Percentiles rank a stretch among this genome's conserved stretches.
Conservation (phyloP, 2,888 invertebrate genomes). For the Labia minor region DNA sequence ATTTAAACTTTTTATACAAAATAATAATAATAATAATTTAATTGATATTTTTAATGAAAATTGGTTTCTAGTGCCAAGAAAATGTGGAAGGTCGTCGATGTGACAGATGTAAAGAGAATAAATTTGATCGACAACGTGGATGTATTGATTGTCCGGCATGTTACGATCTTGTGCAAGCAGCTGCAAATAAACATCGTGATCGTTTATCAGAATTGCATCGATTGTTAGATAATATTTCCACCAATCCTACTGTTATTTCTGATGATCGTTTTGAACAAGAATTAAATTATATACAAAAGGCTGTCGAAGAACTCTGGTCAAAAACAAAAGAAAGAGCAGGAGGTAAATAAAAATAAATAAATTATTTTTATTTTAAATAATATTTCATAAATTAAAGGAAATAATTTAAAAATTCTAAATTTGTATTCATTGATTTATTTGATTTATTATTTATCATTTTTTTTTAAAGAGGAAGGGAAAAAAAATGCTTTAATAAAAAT, state of each 20-base stretch:
- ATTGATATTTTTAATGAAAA: not conserved
- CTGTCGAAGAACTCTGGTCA: conserved; percentile 60
- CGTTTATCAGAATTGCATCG: conserved; percentile 64
- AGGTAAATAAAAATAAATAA: conserved; percentile 31
- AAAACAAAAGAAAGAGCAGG: conserved; percentile 62
- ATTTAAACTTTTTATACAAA: not conserved
- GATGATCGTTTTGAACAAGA: conserved; percentile 84
- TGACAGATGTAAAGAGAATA: conserved; percentile 95
- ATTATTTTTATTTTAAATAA: not conserved
- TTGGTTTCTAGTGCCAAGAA: conserved; percentile 43
- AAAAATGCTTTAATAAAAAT: too few species aligned
- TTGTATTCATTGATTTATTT: not conserved
- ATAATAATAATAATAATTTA: too few species aligned
- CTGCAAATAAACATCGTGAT: conserved; percentile 62
- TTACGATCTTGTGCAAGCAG: conserved; percentile 85
- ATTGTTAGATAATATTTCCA: conserved; percentile 76
- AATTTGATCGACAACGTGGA: conserved; percentile 78
- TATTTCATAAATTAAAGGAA: not conserved
- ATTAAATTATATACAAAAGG: conserved; percentile 60
- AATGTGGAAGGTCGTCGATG: conserved; percentile 90
- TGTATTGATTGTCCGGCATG: conserved; percentile 88
- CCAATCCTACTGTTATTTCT: conserved; percentile 81
- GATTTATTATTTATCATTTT: too few species aligned
- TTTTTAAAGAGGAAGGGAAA: too few species aligned
- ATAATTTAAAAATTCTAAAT: conserved; percentile 17